Evolutionary conservation across 2,888 invertebrate genomes (phyloP).

Genomic region (Camponotus fellah): DNA sequence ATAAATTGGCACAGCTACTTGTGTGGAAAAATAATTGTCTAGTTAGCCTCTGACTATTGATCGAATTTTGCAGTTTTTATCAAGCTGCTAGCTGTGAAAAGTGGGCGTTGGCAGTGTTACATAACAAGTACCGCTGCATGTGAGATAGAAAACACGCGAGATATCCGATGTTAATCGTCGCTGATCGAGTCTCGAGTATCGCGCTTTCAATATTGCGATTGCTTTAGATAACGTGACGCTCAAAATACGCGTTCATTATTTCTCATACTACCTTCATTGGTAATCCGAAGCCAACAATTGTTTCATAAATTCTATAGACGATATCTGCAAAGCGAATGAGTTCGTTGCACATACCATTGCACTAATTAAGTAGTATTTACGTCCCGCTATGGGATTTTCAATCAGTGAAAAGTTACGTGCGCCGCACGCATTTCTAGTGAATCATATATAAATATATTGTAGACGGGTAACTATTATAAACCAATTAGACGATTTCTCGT

Average conservation of each 20-base stretch:
- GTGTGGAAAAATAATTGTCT: constrained; percentile 67
- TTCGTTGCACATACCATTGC: constrained; percentile 42
- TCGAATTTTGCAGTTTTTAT: constrained; percentile 69
- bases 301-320: constrained; percentile 49
- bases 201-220: not conserved
- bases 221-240: constrained; percentile 25
- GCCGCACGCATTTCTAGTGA: constrained; percentile 34
- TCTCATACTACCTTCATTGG: constrained; percentile 11
- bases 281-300: constrained; percentile 53
- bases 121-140: constrained; percentile 44
- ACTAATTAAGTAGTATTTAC: constrained; percentile 53
- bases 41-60: constrained; percentile 74
- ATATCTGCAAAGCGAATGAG: constrained; percentile 18
- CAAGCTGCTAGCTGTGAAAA: constrained; percentile 55
- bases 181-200: constrained; percentile 32
- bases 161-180: constrained; percentile 49
- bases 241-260: constrained; percentile 7
- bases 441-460: constrained; percentile 42
- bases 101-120: constrained; percentile 73
- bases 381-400: constrained; percentile 49
- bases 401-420: constrained; percentile 52
- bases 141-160: constrained; percentile 34
- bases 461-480: constrained; percentile 12
- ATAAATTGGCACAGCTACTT: constrained; percentile 55
- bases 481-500: constrained; percentile 31